Evolutionary conservation across 2,888 invertebrate genomes (phyloP).

Genomic region (Cancer borealis): DNA sequence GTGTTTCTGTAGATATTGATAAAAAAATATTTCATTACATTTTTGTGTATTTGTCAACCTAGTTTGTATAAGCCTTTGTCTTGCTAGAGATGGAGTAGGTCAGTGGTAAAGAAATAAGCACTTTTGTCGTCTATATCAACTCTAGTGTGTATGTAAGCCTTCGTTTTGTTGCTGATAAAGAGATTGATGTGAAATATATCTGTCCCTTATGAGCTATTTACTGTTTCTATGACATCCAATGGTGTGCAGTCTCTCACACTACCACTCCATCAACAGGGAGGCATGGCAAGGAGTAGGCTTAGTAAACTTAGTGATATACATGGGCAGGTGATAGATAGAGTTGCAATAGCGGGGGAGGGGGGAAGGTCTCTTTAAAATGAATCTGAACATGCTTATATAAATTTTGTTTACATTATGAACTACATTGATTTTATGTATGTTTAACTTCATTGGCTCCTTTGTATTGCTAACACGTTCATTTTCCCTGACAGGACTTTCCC

Average conservation of each 20-base stretch:
- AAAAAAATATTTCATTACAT: too few species aligned
- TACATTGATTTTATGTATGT: neutral
- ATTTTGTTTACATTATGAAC: neutral
- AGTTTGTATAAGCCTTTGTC: too few species aligned
- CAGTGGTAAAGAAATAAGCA: too few species aligned
- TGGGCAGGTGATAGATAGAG: neutral
- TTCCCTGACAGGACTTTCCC: conserved; percentile 3
- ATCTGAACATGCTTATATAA: neutral
- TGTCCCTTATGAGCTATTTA: neutral
- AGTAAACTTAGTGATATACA: neutral
- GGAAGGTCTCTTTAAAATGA: neutral
- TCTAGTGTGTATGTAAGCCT: neutral
- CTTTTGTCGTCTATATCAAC: too few species aligned
- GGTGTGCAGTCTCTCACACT: neutral
- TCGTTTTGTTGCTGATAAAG: neutral
- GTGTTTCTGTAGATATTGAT: too few species aligned
- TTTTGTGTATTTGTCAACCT: too few species aligned
- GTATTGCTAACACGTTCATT: neutral
- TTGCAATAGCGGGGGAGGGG: neutral
- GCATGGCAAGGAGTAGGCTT: neutral
- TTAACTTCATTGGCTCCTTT: neutral
- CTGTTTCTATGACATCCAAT: neutral
- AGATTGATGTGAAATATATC: neutral
- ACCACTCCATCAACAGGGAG: neutral
- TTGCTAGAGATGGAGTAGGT: too few species aligned